A percentile compares a stretch with the other conserved stretches of the same genome.
These are phyloP conservation scores for Antennarius maculatus DNA, from an alignment of 2,797 vertebrate species.

Conservation along the genomic window DNA sequence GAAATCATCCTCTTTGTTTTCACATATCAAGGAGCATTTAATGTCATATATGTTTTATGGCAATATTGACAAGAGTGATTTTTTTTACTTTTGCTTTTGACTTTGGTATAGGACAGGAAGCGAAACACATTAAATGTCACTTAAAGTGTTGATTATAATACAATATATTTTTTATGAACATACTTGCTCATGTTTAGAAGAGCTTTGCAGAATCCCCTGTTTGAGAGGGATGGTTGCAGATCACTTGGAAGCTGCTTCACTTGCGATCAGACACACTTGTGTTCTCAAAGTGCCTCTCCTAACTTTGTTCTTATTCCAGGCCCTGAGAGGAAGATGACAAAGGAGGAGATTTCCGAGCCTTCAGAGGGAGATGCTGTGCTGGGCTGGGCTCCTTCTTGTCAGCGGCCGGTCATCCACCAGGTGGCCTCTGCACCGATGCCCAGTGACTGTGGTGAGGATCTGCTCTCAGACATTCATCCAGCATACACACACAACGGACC, in stretches of 20 bases:
- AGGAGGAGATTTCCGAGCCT: constrained; percentile 89
- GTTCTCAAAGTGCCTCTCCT: constrained; percentile 62
- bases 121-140: no score
- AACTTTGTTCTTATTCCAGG: constrained; percentile 59
- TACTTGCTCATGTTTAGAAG: background rate
- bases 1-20: background rate
- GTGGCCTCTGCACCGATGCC: constrained; percentile 96
- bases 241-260: constrained; percentile 18
- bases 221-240: background rate
- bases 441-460: constrained; percentile 89
- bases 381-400: constrained; percentile 75
- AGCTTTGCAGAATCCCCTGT: background rate
- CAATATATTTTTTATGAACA: background rate
- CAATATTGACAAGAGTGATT: no score
- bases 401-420: constrained; percentile 87
- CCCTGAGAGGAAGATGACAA: constrained; percentile 90
- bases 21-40: background rate
- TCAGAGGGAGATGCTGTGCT: constrained; percentile 80
- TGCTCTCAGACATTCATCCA: background rate
- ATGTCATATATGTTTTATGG: background rate
- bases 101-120: no score
- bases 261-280: constrained; percentile 57
- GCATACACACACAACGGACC: background rate
- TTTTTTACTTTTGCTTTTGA: no score
- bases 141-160: background rate